Percentiles rank a stretch among this genome's conserved stretches.
phyloP scores from a whole-genome alignment of 1,140 invertebrate genomes.

The Drosophila elegans region DNA sequence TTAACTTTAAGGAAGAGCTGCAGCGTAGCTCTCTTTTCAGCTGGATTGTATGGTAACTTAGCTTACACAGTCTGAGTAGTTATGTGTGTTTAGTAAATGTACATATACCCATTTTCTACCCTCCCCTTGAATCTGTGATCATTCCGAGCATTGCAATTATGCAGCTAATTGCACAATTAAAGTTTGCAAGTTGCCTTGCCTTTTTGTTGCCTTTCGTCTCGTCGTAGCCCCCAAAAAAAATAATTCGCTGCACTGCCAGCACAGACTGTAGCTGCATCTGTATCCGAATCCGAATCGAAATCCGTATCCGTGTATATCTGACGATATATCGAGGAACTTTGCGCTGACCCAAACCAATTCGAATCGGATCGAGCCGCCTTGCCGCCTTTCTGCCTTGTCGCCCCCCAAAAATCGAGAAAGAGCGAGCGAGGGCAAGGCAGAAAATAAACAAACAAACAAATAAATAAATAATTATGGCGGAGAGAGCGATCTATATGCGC shows the following conservation, averaged over 20 bases:
- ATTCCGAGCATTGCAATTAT: slow-evolving; percentile 52
- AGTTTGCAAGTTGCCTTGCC: slow-evolving; percentile 9
- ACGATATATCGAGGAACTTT: slow-evolving; percentile 23
- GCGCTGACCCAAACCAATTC: slow-evolving; percentile 48
- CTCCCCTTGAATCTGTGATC: not conserved
- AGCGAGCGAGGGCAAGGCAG: slow-evolving; percentile 17
- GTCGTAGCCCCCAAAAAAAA: not conserved
- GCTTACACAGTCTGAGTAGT: not conserved
- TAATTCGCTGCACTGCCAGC: slow-evolving; percentile 4
- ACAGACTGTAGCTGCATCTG: slow-evolving; percentile 13
- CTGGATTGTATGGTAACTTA: not conserved
- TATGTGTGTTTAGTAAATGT: too few species aligned
- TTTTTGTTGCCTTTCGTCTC: not conserved
- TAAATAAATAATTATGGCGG: slow-evolving; percentile 38
- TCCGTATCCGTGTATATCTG: slow-evolving; percentile 6
- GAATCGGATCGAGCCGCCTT: slow-evolving; percentile 44
- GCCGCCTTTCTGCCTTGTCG: not conserved
- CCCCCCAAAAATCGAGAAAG: slow-evolving; percentile 19
- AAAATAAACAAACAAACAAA: slow-evolving; percentile 43
- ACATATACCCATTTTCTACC: not conserved
- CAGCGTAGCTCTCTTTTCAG: not conserved
- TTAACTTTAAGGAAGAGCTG: too few species aligned
- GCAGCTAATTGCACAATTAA: slow-evolving; percentile 72
- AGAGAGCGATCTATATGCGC: slow-evolving; percentile 5
- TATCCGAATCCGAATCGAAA: slow-evolving; percentile 14